These are phyloP conservation scores for Drosophila novamexicana DNA, from an alignment of 1,140 invertebrate genomes.

Conservation along the genomic window DNA sequence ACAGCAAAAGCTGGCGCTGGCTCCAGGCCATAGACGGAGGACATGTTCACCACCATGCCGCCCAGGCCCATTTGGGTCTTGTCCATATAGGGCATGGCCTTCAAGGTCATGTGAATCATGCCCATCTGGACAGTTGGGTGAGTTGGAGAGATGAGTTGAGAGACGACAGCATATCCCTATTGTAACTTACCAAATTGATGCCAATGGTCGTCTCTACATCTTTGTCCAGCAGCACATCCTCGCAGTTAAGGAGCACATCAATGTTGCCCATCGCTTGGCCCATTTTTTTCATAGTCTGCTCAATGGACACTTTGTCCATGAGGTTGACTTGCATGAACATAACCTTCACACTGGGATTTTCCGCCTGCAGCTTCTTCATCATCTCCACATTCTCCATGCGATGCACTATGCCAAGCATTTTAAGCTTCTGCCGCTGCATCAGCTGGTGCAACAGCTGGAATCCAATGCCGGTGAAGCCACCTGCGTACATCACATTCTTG, in stretches of 20 bases:
- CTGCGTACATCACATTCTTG: conserved; percentile 76
- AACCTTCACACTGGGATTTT: conserved; percentile 55
- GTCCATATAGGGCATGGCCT: conserved; percentile 85
- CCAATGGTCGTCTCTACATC: conserved; percentile 73
- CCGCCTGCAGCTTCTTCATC: conserved; percentile 70
- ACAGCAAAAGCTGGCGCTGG: conserved; percentile 80
- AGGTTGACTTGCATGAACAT: conserved; percentile 71
- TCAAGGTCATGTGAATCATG: conserved; percentile 66
- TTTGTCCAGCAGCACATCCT: conserved; percentile 75
- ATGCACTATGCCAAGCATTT: conserved; percentile 65
- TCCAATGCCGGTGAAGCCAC: conserved; percentile 74
- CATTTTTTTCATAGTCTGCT: conserved; percentile 64
- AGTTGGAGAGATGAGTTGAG: background rate
- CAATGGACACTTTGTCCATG: conserved; percentile 66
- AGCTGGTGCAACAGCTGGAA: conserved; percentile 69
- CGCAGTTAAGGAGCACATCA: conserved; percentile 76
- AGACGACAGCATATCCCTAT: background rate
- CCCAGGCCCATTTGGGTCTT: conserved; percentile 86
- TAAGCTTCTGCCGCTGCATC: conserved; percentile 69
- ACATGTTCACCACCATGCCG: conserved; percentile 88
- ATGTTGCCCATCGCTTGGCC: conserved; percentile 63
- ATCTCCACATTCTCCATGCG: conserved; percentile 80
- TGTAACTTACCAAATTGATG: conserved; percentile 69
- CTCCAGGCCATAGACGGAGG: conserved; percentile 87
- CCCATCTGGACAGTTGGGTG: conserved; percentile 46